A percentile compares a stretch with the other conserved stretches of the same genome.
Evolutionary conservation across 2,888 invertebrate species (phyloP).

Genomic region (Mythimna impura): DNA sequence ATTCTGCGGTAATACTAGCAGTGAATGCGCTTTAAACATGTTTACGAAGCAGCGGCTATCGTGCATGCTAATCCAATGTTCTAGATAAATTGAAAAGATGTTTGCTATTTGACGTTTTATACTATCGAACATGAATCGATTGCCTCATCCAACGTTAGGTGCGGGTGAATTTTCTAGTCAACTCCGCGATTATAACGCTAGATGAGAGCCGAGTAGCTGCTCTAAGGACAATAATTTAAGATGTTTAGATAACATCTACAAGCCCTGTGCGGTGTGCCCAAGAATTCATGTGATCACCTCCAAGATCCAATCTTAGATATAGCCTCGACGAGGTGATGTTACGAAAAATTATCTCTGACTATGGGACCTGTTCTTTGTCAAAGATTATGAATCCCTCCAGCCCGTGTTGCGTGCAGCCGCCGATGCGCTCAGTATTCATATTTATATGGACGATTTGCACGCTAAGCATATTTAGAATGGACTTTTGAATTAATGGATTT

Average conservation of each 20-base stretch:
- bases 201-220: conserved; percentile 83
- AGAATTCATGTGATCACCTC: conserved; percentile 89
- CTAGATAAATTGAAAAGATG: conserved; percentile 52
- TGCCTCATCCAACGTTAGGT: conserved; percentile 77
- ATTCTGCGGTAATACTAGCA: conserved; percentile 22
- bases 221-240: conserved; percentile 88
- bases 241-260: conserved; percentile 89
- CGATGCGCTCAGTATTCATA: conserved; percentile 72
- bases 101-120: conserved; percentile 43
- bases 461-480: conserved; percentile 59
- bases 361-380: conserved; percentile 81
- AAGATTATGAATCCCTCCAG: conserved; percentile 79
- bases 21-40: conserved; percentile 47
- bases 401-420: conserved; percentile 65
- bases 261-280: conserved; percentile 84
- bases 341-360: conserved; percentile 85
- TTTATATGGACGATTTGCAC: conserved; percentile 67
- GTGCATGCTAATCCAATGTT: conserved; percentile 46
- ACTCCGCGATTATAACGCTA: conserved; percentile 79
- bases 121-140: conserved; percentile 42
- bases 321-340: conserved; percentile 83
- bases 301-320: conserved; percentile 88
- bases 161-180: conserved; percentile 70
- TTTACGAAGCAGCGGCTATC: conserved; percentile 45
- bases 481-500: conserved; percentile 58